These are phyloP conservation scores for Erebia palarica DNA, from an alignment of 2,888 invertebrate species.

Conservation along the genomic window DNA sequence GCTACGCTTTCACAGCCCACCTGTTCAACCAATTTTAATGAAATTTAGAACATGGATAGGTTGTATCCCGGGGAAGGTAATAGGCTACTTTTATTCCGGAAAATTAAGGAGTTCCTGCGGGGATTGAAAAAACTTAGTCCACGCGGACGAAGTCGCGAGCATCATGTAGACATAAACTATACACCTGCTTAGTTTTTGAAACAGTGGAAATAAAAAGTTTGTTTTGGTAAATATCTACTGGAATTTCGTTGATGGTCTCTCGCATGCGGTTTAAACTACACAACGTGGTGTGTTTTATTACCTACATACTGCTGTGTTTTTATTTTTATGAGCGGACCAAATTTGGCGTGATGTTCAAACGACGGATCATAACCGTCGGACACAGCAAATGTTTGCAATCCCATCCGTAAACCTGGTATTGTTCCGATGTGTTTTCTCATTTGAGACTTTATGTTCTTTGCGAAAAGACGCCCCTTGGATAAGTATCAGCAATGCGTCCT, in stretches of 20 bases:
- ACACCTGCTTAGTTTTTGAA: background rate
- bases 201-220: slow-evolving; percentile 8
- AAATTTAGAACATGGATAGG: too few relatives aligned
- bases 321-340: slow-evolving; percentile 76
- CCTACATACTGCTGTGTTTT: slow-evolving; percentile 64
- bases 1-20: too few relatives aligned
- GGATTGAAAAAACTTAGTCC: too few relatives aligned
- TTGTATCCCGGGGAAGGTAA: too few relatives aligned
- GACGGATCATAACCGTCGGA: slow-evolving; percentile 76
- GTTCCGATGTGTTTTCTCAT: slow-evolving; percentile 52
- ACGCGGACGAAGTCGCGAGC: too few relatives aligned
- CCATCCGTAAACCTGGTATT: slow-evolving; percentile 64
- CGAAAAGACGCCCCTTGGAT: slow-evolving; percentile 50
- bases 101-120: too few relatives aligned
- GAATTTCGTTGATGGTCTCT: slow-evolving; percentile 36
- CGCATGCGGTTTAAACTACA: slow-evolving; percentile 55
- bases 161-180: too few relatives aligned
- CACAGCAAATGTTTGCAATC: slow-evolving; percentile 74
- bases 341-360: slow-evolving; percentile 76
- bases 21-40: too few relatives aligned
- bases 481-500: slow-evolving; percentile 58
- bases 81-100: too few relatives aligned
- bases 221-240: slow-evolving; percentile 13
- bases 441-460: slow-evolving; percentile 48
- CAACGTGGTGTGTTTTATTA: slow-evolving; percentile 62